A percentile compares a stretch with the other conserved stretches of the same genome.
These are phyloP conservation scores for Alouatta palliata DNA, from an alignment of 2,113 vertebrate species.

Conservation along the genomic window DNA sequence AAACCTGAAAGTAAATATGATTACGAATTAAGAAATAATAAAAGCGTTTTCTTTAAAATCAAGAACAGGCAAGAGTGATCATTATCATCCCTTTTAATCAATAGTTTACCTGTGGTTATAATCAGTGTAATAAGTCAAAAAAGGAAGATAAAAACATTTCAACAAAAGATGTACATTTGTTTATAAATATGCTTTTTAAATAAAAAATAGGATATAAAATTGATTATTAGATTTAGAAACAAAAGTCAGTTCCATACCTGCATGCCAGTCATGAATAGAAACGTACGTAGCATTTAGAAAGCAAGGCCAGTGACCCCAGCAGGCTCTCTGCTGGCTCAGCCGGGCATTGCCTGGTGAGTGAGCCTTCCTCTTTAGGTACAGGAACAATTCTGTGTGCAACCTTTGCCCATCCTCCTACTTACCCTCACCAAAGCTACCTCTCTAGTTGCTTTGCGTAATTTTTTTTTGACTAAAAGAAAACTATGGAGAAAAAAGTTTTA, in stretches of 20 bases:
- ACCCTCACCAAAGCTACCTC: neutral
- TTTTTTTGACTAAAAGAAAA: slow-evolving; percentile 6
- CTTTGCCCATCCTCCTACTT: neutral
- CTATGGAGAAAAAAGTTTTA: neutral
- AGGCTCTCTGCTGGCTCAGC: neutral
- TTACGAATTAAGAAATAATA: neutral
- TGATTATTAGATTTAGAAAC: neutral
- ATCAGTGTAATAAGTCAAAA: neutral
- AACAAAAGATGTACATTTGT: neutral
- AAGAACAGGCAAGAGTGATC: neutral
- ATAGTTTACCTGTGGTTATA: neutral
- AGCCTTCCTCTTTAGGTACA: neutral
- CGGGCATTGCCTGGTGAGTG: neutral
- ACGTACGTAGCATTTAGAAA: neutral
- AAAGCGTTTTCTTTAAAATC: neutral
- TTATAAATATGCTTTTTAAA: neutral
- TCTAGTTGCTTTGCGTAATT: neutral
- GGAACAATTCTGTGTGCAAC: neutral
- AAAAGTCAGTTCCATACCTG: neutral
- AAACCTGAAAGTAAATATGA: neutral
- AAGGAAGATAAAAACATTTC: neutral
- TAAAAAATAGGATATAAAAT: neutral
- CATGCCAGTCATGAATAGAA: neutral
- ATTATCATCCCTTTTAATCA: neutral
- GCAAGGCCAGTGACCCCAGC: neutral